Evolutionary conservation across 2,113 vertebrate genomes (phyloP), one percentile per base, ranked within the genome.

Genomic region (Orthonyx spaldingii): DNA sequence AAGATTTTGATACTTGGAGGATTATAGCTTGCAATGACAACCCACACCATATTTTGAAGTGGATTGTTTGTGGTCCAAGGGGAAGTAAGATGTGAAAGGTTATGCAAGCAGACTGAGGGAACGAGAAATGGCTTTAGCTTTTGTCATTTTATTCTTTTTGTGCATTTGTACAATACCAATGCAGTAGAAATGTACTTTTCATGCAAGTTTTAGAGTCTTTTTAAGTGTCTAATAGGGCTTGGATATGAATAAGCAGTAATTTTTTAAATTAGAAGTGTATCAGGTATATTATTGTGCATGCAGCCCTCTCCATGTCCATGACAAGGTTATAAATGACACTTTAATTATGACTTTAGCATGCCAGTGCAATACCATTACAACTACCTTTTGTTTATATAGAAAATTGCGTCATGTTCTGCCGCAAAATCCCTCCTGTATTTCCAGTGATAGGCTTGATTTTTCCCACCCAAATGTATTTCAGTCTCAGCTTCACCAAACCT

Each of bases 301-400:
- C 26, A 65, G 42, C 27, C 33, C 1, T n/a, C 26, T 90, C 53
- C 10, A 4, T 41, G 20, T 78, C 74, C 0, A 0, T 37, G 37
- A 61, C 37, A 64, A 78, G 32, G 52, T 90, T 90, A 82, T 37
- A 89, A 95, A 78, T 89, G 44, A 52, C 35, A 39, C 39, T 59
- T 87, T 41, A 84, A 37, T 82, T 93, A 61, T 61, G 22, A 47
- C 55, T 71, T 85, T 8, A 53, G 17, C 28, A 42, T 61, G 75
- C 41, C 1, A 2, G 16, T 91, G 60, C 41, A 79, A 85, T 37
- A 57, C 32, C 23, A 47, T n/a, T 69, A 47, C 78, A 76, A 46
- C 16, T 44, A 16, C 30, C 17, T 84, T 47, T 90, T 87, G 37
- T 91, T 87, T 82, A 33, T 57, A 13, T 33, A 64, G 47, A 71